These are phyloP conservation scores for Pycnomerus fuliginosus DNA, from an alignment of 2,888 invertebrate genomes.

Conservation along the genomic window DNA sequence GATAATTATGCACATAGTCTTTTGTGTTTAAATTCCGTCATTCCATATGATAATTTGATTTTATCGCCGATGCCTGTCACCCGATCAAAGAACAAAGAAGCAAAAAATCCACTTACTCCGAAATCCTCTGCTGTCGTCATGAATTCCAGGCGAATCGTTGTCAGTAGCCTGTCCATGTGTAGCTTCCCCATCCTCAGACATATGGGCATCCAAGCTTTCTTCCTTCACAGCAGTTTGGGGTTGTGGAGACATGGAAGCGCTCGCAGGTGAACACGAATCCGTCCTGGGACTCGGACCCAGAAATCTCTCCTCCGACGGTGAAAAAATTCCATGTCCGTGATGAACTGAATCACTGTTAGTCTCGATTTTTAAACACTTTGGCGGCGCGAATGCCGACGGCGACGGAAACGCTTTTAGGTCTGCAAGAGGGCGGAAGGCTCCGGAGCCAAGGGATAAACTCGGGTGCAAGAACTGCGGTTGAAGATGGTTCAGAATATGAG, in stretches of 20 bases:
- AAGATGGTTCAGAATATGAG: conserved; percentile 69
- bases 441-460: conserved; percentile 60
- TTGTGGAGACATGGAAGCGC: conserved; percentile 58
- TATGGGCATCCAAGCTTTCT: conserved; percentile 60
- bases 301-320: conserved; percentile 50
- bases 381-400: conserved; percentile 69
- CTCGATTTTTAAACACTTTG: conserved; percentile 63
- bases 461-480: conserved; percentile 73
- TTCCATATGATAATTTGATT: no score
- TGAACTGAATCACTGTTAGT: conserved; percentile 48
- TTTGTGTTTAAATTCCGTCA: no score
- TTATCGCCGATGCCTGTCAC: background rate
- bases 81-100: background rate
- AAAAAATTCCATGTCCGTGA: conserved; percentile 48
- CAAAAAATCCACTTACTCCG: conserved; percentile 57
- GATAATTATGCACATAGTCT: no score
- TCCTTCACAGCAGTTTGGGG: conserved; percentile 52
- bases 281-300: conserved; percentile 56
- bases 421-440: conserved; percentile 61
- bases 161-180: conserved; percentile 48
- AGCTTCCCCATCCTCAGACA: conserved; percentile 60
- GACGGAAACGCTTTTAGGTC: conserved; percentile 57
- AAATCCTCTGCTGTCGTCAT: conserved; percentile 56
- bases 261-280: conserved; percentile 63
- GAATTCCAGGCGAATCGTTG: conserved; percentile 48